A percentile compares a stretch with the other conserved stretches of the same genome.
Evolutionary conservation across 2,888 invertebrate species (phyloP).

Genomic region (Dusona sp.): DNA sequence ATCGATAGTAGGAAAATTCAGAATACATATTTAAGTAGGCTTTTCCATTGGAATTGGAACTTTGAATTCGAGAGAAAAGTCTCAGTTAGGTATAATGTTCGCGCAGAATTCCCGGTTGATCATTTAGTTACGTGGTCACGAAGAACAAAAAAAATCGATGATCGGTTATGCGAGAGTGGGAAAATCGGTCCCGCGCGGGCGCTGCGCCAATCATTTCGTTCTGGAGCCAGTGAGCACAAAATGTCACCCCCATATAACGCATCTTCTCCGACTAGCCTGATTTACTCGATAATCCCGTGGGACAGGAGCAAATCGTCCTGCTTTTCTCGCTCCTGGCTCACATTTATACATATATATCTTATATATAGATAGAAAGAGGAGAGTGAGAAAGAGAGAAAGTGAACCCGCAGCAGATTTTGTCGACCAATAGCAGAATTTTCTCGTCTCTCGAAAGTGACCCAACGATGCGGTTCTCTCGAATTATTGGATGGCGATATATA

Average conservation of each 20-base stretch:
- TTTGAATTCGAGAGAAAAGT: slow-evolving; percentile 48
- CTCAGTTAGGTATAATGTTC: slow-evolving; percentile 57
- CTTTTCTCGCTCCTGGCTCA: slow-evolving; percentile 48
- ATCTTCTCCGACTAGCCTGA: slow-evolving; percentile 71
- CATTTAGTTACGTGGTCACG: slow-evolving; percentile 70
- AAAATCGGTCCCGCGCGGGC: slow-evolving; percentile 71
- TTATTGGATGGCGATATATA: slow-evolving; percentile 53
- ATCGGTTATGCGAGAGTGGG: slow-evolving; percentile 57
- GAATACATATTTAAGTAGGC: slow-evolving; percentile 13
- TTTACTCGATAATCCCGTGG: slow-evolving; percentile 72
- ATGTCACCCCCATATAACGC: slow-evolving; percentile 69
- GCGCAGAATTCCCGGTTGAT: slow-evolving; percentile 62
- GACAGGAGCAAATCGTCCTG: slow-evolving; percentile 66
- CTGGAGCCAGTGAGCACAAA: slow-evolving; percentile 63
- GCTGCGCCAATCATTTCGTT: slow-evolving; percentile 76
- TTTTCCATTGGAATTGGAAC: slow-evolving; percentile 49
- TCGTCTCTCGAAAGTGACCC: slow-evolving; percentile 40
- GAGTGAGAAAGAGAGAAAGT: slow-evolving; percentile 2
- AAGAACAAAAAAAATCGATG: slow-evolving; percentile 69
- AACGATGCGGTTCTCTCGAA: slow-evolving; percentile 52
- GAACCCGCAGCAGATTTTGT: slow-evolving; percentile 21
- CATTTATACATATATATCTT: neutral
- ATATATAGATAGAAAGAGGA: neutral
- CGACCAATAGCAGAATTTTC: slow-evolving; percentile 56
- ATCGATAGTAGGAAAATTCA: neutral